Percentiles rank a stretch among this genome's conserved stretches.
Evolutionary conservation across 2,797 vertebrate genomes (phyloP).

Genomic region (Nyctibius grandis): DNA sequence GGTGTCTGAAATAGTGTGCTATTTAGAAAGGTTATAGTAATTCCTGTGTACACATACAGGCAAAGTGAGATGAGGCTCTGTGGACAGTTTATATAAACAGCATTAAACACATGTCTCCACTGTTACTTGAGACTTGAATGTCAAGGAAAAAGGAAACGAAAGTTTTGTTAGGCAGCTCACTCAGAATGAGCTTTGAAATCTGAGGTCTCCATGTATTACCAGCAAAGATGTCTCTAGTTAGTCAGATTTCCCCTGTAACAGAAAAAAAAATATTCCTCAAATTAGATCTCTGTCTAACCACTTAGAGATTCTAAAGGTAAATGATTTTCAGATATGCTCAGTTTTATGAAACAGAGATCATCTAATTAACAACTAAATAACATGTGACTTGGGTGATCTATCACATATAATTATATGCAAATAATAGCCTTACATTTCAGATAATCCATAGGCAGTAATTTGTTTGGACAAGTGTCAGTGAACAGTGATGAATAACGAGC

Average conservation of each 20-base stretch:
- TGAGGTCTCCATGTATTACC: not conserved
- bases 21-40: not conserved
- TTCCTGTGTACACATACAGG: not conserved
- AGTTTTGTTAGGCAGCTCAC: not conserved
- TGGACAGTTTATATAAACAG: not conserved
- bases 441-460: not conserved
- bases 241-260: not conserved
- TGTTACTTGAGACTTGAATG: not conserved
- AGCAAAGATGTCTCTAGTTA: not conserved
- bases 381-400: not conserved
- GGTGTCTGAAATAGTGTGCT: not conserved
- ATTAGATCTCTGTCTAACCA: not conserved
- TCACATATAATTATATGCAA: conserved; percentile 12
- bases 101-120: not conserved
- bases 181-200: not conserved
- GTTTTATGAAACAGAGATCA: not conserved
- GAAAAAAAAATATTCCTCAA: not conserved
- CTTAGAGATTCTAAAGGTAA: not conserved
- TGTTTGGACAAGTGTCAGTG: conserved; percentile 19
- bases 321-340: not conserved
- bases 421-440: not conserved
- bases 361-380: conserved; percentile 15
- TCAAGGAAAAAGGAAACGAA: not conserved
- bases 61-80: not conserved
- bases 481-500: not conserved